Evolutionary conservation across 1,140 invertebrate genomes (phyloP).

Genomic region (Oryzaephilus surinamensis): DNA sequence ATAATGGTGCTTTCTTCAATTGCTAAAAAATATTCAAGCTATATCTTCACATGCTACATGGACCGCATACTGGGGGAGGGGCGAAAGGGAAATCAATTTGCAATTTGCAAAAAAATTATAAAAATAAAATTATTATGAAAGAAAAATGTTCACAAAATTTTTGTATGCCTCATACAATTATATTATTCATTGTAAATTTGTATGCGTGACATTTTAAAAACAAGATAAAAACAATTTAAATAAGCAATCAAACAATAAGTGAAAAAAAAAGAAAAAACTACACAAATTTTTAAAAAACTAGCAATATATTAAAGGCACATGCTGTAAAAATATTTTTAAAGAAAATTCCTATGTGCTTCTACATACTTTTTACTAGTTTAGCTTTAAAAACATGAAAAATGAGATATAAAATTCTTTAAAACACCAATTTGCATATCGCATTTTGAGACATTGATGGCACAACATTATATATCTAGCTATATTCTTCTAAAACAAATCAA

Average conservation of each 20-base stretch:
- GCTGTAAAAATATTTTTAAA: conserved; percentile 13
- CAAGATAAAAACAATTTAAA: conserved; percentile 8
- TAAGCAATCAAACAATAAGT: too few relatives aligned
- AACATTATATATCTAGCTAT: too few relatives aligned
- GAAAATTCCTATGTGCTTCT: conserved; percentile 3
- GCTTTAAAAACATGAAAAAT: neutral
- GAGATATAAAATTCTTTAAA: too few relatives aligned
- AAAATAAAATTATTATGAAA: neutral
- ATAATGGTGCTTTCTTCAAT: conserved; percentile 36
- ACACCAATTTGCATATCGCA: conserved; percentile 5
- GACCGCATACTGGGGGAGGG: conserved; percentile 33
- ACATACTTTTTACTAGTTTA: neutral
- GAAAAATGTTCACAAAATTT: conserved; percentile 23
- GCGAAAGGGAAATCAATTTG: conserved; percentile 29
- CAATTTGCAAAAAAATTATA: conserved; percentile 8
- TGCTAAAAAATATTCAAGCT: conserved; percentile 16
- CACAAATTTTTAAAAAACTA: conserved; percentile 2
- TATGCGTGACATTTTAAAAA: conserved; percentile 35
- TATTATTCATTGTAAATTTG: conserved; percentile 29
- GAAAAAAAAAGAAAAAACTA: too few relatives aligned
- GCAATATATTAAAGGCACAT: conserved; percentile 19
- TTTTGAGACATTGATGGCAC: conserved; percentile 17
- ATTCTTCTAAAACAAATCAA: too few relatives aligned
- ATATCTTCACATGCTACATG: conserved; percentile 35
- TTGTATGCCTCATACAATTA: conserved; percentile 34